Evolutionary conservation across 1,140 invertebrate genomes (phyloP).

Genomic region (Notospermus geniculatus): DNA sequence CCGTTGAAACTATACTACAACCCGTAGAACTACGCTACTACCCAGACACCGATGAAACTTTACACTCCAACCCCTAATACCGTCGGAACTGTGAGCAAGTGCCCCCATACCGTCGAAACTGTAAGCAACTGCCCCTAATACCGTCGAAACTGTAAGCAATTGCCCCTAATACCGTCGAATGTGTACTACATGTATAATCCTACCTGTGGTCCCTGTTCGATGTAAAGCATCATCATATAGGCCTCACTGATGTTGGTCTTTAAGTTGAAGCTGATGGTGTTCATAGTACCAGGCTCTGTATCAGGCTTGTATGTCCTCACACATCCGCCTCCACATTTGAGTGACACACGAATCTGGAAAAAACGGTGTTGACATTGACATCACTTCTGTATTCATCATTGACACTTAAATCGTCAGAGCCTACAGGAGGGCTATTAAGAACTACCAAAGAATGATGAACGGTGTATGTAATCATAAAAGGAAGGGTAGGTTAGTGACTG

Average conservation of each 20-base stretch:
- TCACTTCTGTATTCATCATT: neutral
- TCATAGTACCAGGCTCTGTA: conserved; percentile 69
- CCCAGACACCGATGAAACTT: no score
- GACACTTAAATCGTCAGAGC: neutral
- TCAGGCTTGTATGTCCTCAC: conserved; percentile 69
- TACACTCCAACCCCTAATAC: no score
- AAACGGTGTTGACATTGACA: conserved; percentile 9
- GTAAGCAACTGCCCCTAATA: no score
- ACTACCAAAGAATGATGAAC: no score
- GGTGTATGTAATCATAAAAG: neutral
- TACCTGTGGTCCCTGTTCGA: conserved; percentile 50
- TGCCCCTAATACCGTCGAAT: no score
- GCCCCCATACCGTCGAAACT: no score
- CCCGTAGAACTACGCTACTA: no score
- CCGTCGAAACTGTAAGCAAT: no score
- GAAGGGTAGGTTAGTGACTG: neutral
- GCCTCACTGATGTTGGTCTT: conserved; percentile 64
- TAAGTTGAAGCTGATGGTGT: conserved; percentile 67
- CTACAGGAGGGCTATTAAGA: no score
- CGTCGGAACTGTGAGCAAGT: no score
- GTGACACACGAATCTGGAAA: conserved; percentile 74
- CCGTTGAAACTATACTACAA: no score
- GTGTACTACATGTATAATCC: no score
- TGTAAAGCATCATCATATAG: conserved; percentile 67
- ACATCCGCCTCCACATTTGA: conserved; percentile 65